Conservation (phyloP, 2,113 vertebrate genomes). For the Oncorhynchus keta region DNA sequence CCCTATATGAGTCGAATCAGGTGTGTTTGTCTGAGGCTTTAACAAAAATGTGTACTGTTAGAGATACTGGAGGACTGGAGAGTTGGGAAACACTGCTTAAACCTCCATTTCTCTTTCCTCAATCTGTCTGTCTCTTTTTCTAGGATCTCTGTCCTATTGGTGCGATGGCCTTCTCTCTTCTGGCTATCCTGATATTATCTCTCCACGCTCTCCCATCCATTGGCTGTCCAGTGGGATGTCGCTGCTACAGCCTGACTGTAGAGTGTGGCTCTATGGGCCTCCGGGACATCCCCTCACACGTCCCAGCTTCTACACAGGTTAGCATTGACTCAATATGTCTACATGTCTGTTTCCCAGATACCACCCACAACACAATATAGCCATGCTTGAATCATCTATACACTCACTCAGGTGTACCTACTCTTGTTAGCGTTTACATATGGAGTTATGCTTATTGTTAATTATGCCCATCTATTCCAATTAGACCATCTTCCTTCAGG, state of each 20-base stretch:
- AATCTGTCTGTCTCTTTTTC: slow-evolving; percentile 13
- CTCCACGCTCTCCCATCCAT: slow-evolving; percentile 29
- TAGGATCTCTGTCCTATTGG: background rate
- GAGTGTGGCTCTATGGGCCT: slow-evolving; percentile 86
- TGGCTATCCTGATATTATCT: slow-evolving; percentile 47
- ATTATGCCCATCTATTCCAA: background rate
- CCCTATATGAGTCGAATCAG: too few species aligned
- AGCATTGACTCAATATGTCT: background rate
- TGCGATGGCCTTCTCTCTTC: slow-evolving; percentile 48
- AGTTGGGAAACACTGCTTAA: background rate
- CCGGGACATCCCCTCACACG: slow-evolving; percentile 72
- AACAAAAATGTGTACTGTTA: too few species aligned
- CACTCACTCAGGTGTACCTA: background rate
- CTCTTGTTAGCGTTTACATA: background rate
- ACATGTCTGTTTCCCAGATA: background rate
- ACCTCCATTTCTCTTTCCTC: background rate
- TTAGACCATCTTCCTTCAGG: slow-evolving; percentile 89
- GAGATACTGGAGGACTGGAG: too few species aligned
- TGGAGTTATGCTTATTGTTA: background rate
- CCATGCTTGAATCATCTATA: background rate
- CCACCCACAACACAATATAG: background rate
- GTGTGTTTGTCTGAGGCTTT: too few species aligned
- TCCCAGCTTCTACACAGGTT: slow-evolving; percentile 80
- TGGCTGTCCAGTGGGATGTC: slow-evolving; percentile 76
- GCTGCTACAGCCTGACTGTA: slow-evolving; percentile 88